phyloP scores from a whole-genome alignment of 2,113 vertebrate species.

The Cricetomys ansorgei region DNA sequence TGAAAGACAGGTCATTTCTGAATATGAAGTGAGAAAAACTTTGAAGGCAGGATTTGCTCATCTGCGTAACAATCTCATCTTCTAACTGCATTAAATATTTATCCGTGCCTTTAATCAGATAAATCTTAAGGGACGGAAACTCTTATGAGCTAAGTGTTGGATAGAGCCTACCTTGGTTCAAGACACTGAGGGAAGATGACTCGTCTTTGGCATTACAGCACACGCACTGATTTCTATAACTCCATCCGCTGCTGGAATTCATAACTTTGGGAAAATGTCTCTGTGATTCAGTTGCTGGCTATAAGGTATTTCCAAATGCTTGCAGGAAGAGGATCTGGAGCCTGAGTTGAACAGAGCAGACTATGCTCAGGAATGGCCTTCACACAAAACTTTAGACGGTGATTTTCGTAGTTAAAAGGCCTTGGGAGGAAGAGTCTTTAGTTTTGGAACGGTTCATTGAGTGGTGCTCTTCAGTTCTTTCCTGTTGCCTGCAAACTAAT shows the following conservation, averaged over 20 bases:
- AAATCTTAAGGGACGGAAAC: neutral
- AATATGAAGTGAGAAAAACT: neutral
- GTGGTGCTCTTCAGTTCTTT: neutral
- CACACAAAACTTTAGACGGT: neutral
- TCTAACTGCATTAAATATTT: neutral
- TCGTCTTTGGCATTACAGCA: neutral
- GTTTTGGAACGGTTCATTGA: slow-evolving; percentile 51
- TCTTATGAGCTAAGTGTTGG: neutral
- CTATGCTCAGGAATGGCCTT: slow-evolving; percentile 20
- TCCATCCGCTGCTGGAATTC: neutral
- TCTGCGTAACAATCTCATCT: neutral
- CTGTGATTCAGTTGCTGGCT: slow-evolving; percentile 46
- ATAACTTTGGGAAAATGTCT: neutral
- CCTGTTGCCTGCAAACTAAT: slow-evolving; percentile 9
- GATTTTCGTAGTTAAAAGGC: neutral
- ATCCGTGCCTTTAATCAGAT: neutral
- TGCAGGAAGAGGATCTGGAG: neutral
- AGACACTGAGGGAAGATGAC: neutral
- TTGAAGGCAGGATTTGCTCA: neutral
- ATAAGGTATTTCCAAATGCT: neutral
- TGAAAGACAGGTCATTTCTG: neutral
- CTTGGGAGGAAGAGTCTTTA: slow-evolving; percentile 2
- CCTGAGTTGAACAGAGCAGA: neutral
- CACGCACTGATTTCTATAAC: neutral
- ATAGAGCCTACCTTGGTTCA: neutral